Evolutionary conservation across 2,113 vertebrate species (phyloP).

Genomic region (Trogon surrucura): DNA sequence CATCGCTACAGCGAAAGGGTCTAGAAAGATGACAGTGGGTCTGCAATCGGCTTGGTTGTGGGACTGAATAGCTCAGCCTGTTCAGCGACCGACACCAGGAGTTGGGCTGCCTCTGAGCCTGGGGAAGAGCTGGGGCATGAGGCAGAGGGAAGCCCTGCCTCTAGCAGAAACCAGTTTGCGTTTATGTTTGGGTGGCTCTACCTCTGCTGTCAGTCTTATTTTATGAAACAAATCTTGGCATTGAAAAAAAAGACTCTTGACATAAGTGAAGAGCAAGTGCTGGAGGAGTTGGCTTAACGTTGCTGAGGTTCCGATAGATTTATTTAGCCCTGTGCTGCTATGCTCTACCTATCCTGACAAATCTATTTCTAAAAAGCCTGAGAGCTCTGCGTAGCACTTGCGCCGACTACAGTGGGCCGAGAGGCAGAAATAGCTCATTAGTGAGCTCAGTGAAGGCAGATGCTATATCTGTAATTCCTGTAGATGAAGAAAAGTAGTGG

Average conservation of each 20-base stretch:
- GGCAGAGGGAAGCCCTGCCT: slow-evolving; percentile 32
- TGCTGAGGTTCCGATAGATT: not conserved
- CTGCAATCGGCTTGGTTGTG: not conserved
- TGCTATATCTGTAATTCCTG: not conserved
- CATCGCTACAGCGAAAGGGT: not conserved
- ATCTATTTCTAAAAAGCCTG: not conserved
- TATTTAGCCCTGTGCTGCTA: not conserved
- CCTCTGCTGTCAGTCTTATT: slow-evolving; percentile 8
- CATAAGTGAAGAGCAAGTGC: not conserved
- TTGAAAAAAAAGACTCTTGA: not conserved
- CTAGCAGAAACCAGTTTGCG: slow-evolving; percentile 35
- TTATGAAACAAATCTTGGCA: not conserved
- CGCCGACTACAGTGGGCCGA: not conserved
- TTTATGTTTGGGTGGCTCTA: slow-evolving; percentile 32
- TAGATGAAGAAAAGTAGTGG: not conserved
- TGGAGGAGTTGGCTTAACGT: not conserved
- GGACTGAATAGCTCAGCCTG: not conserved
- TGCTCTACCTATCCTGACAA: not conserved
- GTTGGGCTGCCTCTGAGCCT: not conserved
- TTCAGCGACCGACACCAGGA: not conserved
- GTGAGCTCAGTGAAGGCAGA: not conserved
- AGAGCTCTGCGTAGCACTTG: not conserved
- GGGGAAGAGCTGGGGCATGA: not conserved
- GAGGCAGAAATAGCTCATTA: slow-evolving; percentile 21
- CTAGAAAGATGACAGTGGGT: not conserved